Evolutionary conservation across 35 echinoderm and acorn worm species (phyloP), one percentile per base, ranked within the genome.

Genomic region (Ptychodera flava): DNA sequence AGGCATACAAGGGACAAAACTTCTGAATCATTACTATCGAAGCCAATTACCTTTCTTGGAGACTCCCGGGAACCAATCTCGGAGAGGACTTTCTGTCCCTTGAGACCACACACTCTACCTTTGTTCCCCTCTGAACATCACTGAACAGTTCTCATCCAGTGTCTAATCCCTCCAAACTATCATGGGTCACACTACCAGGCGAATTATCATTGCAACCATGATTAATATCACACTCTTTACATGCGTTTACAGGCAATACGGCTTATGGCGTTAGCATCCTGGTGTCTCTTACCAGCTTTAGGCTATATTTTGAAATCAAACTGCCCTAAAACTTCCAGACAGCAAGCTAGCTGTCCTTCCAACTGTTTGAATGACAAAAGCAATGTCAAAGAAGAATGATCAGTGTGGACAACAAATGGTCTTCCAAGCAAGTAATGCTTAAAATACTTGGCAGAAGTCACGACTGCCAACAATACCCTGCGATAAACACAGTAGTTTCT

Each of bases 271-370:
- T 64, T 22, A 12, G 88, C 88, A 83, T 93, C 87, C 28, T 35
- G 34, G 83, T 93, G 92, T 29, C 31, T 28, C 28, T 38, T 77
- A 32, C 93, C 93, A 14, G 83, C 31, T 33, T 85, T 36, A 76
- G 83, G 78, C 34, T 93, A 33, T 77, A 91, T 82, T 28, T 37
- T 83, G 28, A 90, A 83, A 36, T 93, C 79, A 83, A 86, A 90
- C 31, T 38, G 35, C 28, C 36, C 83, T n/a, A 93, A 33, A 0
- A 93, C 85, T 36, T 90, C 92, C 31, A 93, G 37, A 84, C 88
- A 93, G 31, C 88, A 28, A 37, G 92, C 92, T 36, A 93, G 35
- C 38, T 90, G 87, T 14, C 88, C 92, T 33, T 93, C 84, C 29
- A 78, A 84, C 45, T 84, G 38, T 79, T 78, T 31, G 35, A 92